Evolutionary conservation across 2,797 vertebrate genomes (phyloP).

Genomic region (Enteromius argenteus): DNA sequence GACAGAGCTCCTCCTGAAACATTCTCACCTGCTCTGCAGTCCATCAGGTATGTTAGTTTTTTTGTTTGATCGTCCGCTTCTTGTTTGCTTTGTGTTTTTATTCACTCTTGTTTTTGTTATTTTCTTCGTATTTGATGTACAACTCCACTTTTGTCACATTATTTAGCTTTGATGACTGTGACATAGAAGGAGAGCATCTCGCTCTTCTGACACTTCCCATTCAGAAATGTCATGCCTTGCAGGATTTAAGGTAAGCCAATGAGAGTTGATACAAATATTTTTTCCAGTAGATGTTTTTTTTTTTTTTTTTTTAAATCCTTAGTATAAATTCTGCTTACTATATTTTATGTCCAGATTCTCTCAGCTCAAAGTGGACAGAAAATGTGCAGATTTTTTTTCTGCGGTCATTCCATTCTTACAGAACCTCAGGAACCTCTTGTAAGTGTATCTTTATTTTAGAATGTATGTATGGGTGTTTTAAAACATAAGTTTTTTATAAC

Average conservation of each 20-base stretch:
- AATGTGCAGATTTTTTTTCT: conserved; percentile 73
- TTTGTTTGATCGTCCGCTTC: background rate
- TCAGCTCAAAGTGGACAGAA: conserved; percentile 69
- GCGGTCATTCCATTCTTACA: conserved; percentile 72
- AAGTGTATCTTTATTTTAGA: conserved; percentile 14
- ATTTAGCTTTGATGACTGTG: conserved; percentile 74
- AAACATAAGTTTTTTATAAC: background rate
- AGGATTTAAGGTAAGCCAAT: conserved; percentile 80
- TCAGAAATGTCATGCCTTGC: conserved; percentile 73
- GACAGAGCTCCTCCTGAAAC: conserved; percentile 53
- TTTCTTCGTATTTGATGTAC: conserved; percentile 4
- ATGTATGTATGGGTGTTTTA: background rate
- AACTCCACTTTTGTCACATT: conserved; percentile 19
- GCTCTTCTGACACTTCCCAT: conserved; percentile 58
- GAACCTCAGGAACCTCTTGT: conserved; percentile 84
- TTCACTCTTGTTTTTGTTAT: background rate
- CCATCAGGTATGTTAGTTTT: conserved; percentile 62
- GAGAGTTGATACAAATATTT: background rate
- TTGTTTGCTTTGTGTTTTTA: background rate
- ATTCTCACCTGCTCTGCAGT: conserved; percentile 49
- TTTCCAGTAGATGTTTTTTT: background rate
- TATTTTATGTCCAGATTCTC: conserved; percentile 77
- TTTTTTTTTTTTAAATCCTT: background rate
- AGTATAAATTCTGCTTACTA: conserved; percentile 13
- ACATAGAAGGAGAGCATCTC: conserved; percentile 63